Evolutionary conservation across 2,797 vertebrate species (phyloP), one percentile per base, ranked within the genome.

Genomic region (Fistularia commersonii): DNA sequence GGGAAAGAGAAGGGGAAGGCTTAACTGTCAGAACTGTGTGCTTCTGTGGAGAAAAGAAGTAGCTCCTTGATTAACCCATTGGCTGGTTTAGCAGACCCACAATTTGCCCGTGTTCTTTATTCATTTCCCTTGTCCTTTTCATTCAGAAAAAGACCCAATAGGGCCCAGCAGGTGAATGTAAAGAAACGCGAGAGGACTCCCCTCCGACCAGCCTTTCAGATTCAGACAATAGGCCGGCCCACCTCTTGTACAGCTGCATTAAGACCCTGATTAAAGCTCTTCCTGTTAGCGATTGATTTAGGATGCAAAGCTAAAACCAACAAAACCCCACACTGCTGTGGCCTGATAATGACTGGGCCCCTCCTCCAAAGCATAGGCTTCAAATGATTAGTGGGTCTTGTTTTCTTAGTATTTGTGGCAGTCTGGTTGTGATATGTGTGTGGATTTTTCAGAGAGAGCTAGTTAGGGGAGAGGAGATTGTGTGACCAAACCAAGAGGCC

Each of bases 101-200:
- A 64, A 90, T 90, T 88, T 91, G 88, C 90, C 79, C 87, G 82
- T 89, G 83, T 90, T 92, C 92, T 90, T 92, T 91, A 92, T 93
- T 95, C 91, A 91, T 89, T 91, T 90, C 89, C 90, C 90, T 83
- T 87, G 77, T 90, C 76, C 88, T 85, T 92, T 84, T 92, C 91
- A 92, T 88, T 90, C 91, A 94, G 93, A 95, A 94, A 97, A 91
- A 91, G 92, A 95, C 90, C 93, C 94, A 95, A 97, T 95, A 92
- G 88, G 87, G 91, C 93, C 87, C 95, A 97, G 94, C 93, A 98
- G 94, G 94, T 96, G 94, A 98, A 96, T 95, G 91, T 92, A 96
- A 96, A 98, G 94, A 97, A 94, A 95, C 80, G 87, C 90, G 76
- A 94, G 92, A 93, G 90, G 88, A 88, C 86, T 79, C 86, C 87